These are phyloP conservation scores for Syngnathus acus DNA, from an alignment of 2,797 vertebrate genomes.

Conservation along the genomic window DNA sequence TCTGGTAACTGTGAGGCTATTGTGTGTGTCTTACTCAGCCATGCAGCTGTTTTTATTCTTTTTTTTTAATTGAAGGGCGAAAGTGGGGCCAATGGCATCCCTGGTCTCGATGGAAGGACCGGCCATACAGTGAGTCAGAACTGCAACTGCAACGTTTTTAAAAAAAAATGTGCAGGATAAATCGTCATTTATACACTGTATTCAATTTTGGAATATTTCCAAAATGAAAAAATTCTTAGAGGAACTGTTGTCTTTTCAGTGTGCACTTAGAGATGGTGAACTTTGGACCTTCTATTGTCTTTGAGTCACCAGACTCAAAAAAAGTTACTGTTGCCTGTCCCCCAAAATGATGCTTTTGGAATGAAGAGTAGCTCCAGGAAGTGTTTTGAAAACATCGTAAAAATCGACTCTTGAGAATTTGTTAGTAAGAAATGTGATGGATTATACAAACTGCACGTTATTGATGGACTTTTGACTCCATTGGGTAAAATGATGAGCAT, in stretches of 20 bases:
- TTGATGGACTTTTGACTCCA: not conserved
- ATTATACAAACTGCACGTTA: not conserved
- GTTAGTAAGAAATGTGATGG: not conserved
- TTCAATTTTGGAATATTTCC: not conserved
- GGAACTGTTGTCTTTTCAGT: too few relatives aligned
- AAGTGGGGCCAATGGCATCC: constrained; percentile 74
- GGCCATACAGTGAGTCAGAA: constrained; percentile 82
- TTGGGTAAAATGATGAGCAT: not conserved
- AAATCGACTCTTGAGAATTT: too few relatives aligned
- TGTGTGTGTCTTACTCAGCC: not conserved
- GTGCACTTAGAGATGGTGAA: too few relatives aligned
- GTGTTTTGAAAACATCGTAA: too few relatives aligned
- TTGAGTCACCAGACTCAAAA: too few relatives aligned
- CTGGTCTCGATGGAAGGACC: constrained; percentile 79
- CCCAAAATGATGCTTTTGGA: not conserved
- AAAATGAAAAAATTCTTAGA: too few relatives aligned
- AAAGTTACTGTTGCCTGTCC: too few relatives aligned
- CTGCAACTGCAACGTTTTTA: constrained; percentile 1
- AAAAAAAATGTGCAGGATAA: not conserved
- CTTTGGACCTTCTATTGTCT: too few relatives aligned
- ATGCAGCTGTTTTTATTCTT: not conserved
- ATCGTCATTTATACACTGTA: not conserved
- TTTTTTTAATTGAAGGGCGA: constrained; percentile 74
- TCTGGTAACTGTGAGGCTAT: not conserved
- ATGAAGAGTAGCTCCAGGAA: not conserved